A percentile compares a stretch with the other conserved stretches of the same genome.
phyloP scores from a whole-genome alignment of 2,113 vertebrate species.

The Antennarius striatus region DNA sequence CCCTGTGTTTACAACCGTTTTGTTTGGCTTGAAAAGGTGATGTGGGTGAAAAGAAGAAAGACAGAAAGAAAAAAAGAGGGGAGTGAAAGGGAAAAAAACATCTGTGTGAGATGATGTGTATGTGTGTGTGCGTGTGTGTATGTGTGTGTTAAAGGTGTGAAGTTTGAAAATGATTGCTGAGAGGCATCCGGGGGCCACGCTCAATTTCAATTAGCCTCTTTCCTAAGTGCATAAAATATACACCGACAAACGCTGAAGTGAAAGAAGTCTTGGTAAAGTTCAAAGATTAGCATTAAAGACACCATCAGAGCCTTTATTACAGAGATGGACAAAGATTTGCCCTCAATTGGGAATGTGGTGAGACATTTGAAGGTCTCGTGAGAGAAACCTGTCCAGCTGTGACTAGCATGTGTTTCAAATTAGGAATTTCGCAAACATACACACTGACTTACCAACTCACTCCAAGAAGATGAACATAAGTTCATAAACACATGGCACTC shows the following conservation, averaged over 20 bases:
- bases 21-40: slow-evolving; percentile 79
- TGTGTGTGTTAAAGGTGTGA: slow-evolving; percentile 26
- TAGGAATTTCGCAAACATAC: slow-evolving; percentile 58
- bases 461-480: slow-evolving; percentile 1
- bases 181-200: slow-evolving; percentile 65
- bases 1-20: slow-evolving; percentile 78
- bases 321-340: slow-evolving; percentile 59
- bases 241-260: slow-evolving; percentile 40
- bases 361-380: slow-evolving; percentile 70
- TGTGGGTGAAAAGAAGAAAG: slow-evolving; percentile 64
- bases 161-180: slow-evolving; percentile 51
- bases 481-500: slow-evolving; percentile 18
- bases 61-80: neutral
- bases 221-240: slow-evolving; percentile 55
- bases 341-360: slow-evolving; percentile 60
- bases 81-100: slow-evolving; percentile 49
- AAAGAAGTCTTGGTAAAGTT: slow-evolving; percentile 45
- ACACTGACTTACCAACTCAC: slow-evolving; percentile 44
- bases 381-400: slow-evolving; percentile 71
- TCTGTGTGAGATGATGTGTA: slow-evolving; percentile 53
- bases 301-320: slow-evolving; percentile 23
- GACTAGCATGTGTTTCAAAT: slow-evolving; percentile 73
- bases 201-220: slow-evolving; percentile 72
- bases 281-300: slow-evolving; percentile 29
- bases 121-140: slow-evolving; percentile 13